phyloP scores from a whole-genome alignment of 2,888 invertebrate genomes.

The Molorchus minor region DNA sequence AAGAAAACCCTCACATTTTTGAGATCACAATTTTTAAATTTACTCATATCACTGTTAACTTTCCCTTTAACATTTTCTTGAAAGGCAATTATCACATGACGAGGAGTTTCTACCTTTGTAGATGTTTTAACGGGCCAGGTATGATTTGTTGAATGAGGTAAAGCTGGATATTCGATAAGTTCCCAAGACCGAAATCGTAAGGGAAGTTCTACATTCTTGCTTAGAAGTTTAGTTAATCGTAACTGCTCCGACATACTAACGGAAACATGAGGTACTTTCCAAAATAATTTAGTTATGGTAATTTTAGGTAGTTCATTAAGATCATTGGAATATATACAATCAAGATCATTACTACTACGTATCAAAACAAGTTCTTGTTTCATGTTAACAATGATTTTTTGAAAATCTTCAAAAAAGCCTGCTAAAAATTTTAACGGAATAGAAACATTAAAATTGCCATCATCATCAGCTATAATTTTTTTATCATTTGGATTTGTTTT shows the following conservation, averaged over 20 bases:
- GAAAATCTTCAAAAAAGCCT: conserved; percentile 31
- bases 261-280: too few relatives aligned
- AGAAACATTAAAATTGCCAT: conserved; percentile 26
- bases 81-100: conserved; percentile 22
- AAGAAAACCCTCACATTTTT: conserved; percentile 25
- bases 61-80: conserved; percentile 11
- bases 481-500: not conserved
- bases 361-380: conserved; percentile 36
- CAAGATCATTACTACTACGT: conserved; percentile 13
- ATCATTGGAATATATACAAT: too few relatives aligned
- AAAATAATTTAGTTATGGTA: too few relatives aligned
- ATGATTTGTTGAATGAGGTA: conserved; percentile 26
- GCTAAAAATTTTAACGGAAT: conserved; percentile 24
- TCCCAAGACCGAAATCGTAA: too few relatives aligned
- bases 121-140: conserved; percentile 31
- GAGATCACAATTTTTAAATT: conserved; percentile 25
- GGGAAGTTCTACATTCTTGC: too few relatives aligned
- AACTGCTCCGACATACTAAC: too few relatives aligned
- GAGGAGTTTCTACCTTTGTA: conserved; percentile 24
- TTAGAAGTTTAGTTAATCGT: too few relatives aligned
- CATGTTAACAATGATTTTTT: conserved; percentile 34
- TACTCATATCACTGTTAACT: conserved; percentile 12
- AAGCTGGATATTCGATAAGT: conserved; percentile 30
- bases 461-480: conserved; percentile 2
- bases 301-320: too few relatives aligned